Base-by-base conservation (phyloP, 2,797 vertebrate genomes). In the Aeoliscus strigatus region DNA sequence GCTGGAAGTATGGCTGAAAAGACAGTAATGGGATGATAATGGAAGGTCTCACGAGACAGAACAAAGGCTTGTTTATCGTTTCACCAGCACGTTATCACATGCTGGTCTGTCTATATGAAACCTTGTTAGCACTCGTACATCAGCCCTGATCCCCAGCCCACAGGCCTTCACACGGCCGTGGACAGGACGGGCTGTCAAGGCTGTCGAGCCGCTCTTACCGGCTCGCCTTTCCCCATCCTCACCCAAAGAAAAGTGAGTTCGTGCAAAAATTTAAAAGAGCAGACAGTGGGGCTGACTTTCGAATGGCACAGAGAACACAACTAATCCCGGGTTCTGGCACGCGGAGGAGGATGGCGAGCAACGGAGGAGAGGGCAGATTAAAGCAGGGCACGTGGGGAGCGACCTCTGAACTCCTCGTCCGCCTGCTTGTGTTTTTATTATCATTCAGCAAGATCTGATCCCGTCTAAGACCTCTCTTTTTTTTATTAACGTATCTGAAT, bases 311-410 rank as follows among this genome's bases (percentile, higher is more conserved):
- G 51, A 61, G 70, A 75, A 75, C 75, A 60, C 41, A 9, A 43
- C 52, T 82, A 80, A 82, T 81, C 82, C 75, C 25, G 51, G 50
- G 65, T 73, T 76, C 64, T 77, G 69, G 64, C 60, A 27, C 66
- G 56, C 34, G 10, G 18, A 31, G 39, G 54, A 53, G n/a, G 33
- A 62, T 34, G 17, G 46, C 51, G 55, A 55, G 39, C 27, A 10
- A 46, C 1, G 33, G 25, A 49, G 50, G 44, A 60, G 58, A 45
- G 50, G 51, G 44, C 67, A 73, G 77, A 82, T 80, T 76, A 80
- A 70, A 74, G 54, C 50, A 27, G 27, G 24, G 49, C 70, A 73
- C 17, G 46, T 66, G 62, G 51, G 63, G 39, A 45, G 32, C 17
- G 10, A 27, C 26, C 44, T 67, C 70, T 53, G 66, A 71, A 69